These are phyloP conservation scores for Gallinago nigripennis DNA, from an alignment of 2,797 vertebrate species.

Conservation along the genomic window DNA sequence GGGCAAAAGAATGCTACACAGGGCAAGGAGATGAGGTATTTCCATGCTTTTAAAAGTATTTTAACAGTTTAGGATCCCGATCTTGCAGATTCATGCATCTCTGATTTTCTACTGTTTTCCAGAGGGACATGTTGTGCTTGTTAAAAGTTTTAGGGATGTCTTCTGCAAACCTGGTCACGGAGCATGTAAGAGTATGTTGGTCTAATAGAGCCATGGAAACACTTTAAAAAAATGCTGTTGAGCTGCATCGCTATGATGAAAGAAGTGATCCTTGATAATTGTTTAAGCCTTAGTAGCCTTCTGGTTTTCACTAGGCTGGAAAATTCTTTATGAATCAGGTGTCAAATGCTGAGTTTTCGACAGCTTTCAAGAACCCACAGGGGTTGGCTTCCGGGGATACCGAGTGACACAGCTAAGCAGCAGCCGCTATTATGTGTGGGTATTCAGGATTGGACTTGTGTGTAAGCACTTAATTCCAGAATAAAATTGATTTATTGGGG, in stretches of 20 bases:
- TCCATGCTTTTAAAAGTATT: background rate
- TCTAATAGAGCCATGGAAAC: background rate
- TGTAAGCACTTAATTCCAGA: background rate
- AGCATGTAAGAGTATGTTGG: background rate
- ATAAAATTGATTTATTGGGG: conserved; percentile 18
- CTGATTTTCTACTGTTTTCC: background rate
- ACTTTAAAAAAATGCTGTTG: background rate
- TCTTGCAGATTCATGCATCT: background rate
- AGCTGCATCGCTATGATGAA: background rate
- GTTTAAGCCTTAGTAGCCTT: background rate
- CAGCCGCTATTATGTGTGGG: background rate
- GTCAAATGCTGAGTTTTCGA: conserved; percentile 19
- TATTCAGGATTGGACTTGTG: background rate
- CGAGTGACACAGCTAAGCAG: background rate
- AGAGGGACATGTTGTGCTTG: background rate
- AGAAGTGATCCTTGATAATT: background rate
- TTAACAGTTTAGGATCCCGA: background rate
- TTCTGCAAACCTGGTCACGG: background rate
- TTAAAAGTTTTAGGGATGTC: background rate
- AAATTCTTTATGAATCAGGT: background rate
- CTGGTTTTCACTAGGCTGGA: background rate
- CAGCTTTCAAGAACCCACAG: background rate
- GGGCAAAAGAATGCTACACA: background rate
- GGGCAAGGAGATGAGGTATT: background rate
- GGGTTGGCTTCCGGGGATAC: background rate